Conservation (phyloP, 2,888 invertebrate genomes). For the Cryptocheilus praepositus region DNA sequence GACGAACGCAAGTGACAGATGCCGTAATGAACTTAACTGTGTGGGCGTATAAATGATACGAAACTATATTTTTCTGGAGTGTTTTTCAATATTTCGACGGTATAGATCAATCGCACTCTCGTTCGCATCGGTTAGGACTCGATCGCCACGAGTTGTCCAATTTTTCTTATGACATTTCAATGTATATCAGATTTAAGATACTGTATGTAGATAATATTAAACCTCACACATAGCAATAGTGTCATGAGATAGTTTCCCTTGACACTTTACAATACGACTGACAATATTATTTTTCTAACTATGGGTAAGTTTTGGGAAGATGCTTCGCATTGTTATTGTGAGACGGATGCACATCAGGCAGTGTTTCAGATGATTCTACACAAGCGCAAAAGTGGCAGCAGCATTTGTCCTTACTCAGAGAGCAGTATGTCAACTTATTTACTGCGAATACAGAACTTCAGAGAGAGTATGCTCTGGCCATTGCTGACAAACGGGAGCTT, state of each 20-base stretch:
- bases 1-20: too few relatives aligned
- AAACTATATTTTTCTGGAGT: background rate
- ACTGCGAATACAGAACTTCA: conserved; percentile 87
- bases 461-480: conserved; percentile 87
- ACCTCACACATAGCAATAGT: background rate
- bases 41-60: conserved; percentile 2
- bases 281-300: background rate
- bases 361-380: conserved; percentile 61
- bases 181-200: background rate
- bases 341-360: background rate
- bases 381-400: conserved; percentile 80
- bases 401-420: conserved; percentile 89
- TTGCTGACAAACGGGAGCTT: conserved; percentile 83
- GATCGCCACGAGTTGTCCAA: background rate
- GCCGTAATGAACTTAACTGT: background rate
- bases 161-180: background rate
- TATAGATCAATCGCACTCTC: background rate
- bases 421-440: conserved; percentile 94
- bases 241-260: background rate
- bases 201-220: background rate
- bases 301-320: background rate
- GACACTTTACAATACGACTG: background rate
- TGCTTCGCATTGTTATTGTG: background rate
- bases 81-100: background rate
- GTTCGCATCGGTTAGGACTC: background rate